Conservation (phyloP, 2,113 vertebrate genomes). For the Perognathus longimembris region DNA sequence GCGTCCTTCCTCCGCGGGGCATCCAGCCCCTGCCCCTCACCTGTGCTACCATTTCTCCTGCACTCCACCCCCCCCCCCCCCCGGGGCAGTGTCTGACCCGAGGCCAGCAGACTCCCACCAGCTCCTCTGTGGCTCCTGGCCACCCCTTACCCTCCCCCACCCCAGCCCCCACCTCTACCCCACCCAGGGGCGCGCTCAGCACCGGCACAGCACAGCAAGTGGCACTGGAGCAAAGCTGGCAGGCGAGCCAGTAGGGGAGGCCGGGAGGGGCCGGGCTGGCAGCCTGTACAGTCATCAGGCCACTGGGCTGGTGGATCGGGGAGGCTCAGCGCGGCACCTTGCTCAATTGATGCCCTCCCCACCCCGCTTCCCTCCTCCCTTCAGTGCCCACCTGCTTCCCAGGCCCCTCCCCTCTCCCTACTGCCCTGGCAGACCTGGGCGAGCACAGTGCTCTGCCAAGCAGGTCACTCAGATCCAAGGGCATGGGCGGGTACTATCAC, state of each 20-base stretch:
- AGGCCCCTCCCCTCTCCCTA: background rate
- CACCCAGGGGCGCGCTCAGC: background rate
- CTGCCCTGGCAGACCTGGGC: background rate
- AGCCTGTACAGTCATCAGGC: background rate
- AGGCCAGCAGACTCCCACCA: background rate
- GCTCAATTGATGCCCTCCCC: background rate
- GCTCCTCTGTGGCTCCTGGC: background rate
- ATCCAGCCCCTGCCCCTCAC: accelerated
- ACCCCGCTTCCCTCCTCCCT: background rate
- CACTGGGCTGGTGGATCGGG: background rate
- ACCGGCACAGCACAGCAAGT: background rate
- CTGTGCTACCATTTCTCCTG: background rate
- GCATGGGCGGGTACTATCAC: background rate
- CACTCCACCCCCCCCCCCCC: background rate
- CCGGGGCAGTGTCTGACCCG: background rate
- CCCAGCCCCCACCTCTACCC: no score
- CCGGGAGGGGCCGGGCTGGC: background rate
- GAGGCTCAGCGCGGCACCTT: background rate
- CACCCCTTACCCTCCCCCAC: background rate
- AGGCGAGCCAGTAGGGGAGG: background rate
- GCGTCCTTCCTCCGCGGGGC: background rate
- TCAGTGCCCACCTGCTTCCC: background rate
- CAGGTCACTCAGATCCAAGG: slow-evolving; percentile 46
- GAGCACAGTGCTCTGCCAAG: slow-evolving; percentile 36
- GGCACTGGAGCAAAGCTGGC: background rate